A percentile compares a stretch with the other conserved stretches of the same genome.
Evolutionary conservation across 2,888 invertebrate genomes (phyloP).

Genomic region (Scaptomyza parva): DNA sequence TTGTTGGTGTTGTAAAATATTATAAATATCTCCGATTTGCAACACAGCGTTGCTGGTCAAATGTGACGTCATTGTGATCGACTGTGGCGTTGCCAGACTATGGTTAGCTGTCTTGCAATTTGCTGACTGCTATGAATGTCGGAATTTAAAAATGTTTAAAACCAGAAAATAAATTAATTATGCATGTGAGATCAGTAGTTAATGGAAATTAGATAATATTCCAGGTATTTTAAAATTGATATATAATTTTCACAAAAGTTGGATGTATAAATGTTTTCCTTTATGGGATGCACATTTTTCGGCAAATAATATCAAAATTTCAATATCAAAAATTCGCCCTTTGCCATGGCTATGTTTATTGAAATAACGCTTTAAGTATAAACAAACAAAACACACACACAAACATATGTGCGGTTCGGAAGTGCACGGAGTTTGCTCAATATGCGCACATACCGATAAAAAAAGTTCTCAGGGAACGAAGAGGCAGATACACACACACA

Average conservation of each 20-base stretch:
- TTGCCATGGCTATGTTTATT: slow-evolving; percentile 68
- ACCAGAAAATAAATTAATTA: not conserved
- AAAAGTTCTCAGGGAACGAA: slow-evolving; percentile 66
- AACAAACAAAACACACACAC: slow-evolving; percentile 55
- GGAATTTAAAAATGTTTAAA: not conserved
- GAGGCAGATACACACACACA: slow-evolving; percentile 1
- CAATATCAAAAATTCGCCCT: slow-evolving; percentile 68
- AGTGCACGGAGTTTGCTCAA: slow-evolving; percentile 56
- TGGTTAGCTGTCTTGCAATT: not conserved
- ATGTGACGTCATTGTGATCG: slow-evolving; percentile 28
- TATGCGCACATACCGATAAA: slow-evolving; percentile 62
- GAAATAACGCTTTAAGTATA: slow-evolving; percentile 69
- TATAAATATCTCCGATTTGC: not conserved
- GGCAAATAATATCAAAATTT: slow-evolving; percentile 27
- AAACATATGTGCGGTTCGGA: slow-evolving; percentile 52
- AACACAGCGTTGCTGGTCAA: slow-evolving; percentile 17
- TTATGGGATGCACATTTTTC: slow-evolving; percentile 3
- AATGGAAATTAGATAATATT: not conserved
- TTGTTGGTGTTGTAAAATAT: slow-evolving; percentile 26
- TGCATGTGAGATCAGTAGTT: not conserved
- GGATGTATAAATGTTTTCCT: not conserved
- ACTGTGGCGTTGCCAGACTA: slow-evolving; percentile 14
- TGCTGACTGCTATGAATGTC: slow-evolving; percentile 16
- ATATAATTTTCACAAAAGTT: not conserved
- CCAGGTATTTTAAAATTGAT: not conserved